phyloP scores from a whole-genome alignment of 2,888 invertebrate genomes.

The Drosophila antonietae region DNA sequence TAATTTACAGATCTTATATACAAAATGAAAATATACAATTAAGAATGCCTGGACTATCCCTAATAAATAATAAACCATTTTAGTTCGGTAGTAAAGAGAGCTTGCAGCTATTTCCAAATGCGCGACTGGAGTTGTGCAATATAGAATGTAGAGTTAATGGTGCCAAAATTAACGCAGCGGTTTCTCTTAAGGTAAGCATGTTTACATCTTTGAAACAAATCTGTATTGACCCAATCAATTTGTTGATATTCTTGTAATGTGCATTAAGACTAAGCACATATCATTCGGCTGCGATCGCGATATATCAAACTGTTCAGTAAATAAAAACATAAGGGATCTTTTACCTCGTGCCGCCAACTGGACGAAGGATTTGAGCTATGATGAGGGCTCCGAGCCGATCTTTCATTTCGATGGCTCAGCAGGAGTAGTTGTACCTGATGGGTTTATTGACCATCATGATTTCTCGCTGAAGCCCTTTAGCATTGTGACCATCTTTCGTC shows the following conservation, averaged over 20 bases:
- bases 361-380: conserved; percentile 93
- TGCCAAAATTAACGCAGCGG: conserved; percentile 82
- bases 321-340: conserved; percentile 75
- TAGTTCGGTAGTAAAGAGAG: conserved; percentile 82
- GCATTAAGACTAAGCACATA: conserved; percentile 88
- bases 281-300: conserved; percentile 98
- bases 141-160: conserved; percentile 84
- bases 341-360: conserved; percentile 88
- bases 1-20: background rate
- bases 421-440: conserved; percentile 93
- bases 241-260: background rate
- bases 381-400: conserved; percentile 95
- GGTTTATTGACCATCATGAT: conserved; percentile 88
- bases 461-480: conserved; percentile 92
- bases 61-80: conserved; percentile 3
- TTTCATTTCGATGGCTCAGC: conserved; percentile 98
- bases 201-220: background rate
- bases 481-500: conserved; percentile 97
- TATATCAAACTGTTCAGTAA: conserved; percentile 81
- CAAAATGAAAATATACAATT: background rate
- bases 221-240: background rate
- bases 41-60: background rate
- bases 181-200: conserved; percentile 81
- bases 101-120: conserved; percentile 83
- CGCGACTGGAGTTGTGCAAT: conserved; percentile 84